Evolutionary conservation across 2,797 vertebrate species (phyloP).

Genomic region (Remorina albescens): DNA sequence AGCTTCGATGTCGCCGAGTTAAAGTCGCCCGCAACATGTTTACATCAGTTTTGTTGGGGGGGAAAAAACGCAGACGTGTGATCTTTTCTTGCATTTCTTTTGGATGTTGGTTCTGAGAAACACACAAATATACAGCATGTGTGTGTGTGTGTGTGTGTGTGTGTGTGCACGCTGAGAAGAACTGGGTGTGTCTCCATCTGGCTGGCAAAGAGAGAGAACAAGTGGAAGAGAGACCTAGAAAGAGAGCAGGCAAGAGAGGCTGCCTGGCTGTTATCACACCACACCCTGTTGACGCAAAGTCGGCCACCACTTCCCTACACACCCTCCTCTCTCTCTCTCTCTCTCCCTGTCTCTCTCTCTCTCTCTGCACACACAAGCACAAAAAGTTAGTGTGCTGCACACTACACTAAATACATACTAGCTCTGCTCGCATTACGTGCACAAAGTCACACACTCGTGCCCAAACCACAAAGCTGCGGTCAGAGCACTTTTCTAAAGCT

Average conservation of each 20-base stretch:
- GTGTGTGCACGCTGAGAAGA: constrained; percentile 44
- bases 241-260: constrained; percentile 49
- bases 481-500: constrained; percentile 40
- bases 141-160: constrained; percentile 24
- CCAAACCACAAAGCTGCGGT: constrained; percentile 39
- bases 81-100: not conserved
- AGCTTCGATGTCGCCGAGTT: not conserved
- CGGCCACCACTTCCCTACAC: constrained; percentile 72
- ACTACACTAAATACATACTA: constrained; percentile 33
- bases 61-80: not conserved
- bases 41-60: not conserved
- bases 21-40: not conserved
- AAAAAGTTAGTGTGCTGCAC: constrained; percentile 17
- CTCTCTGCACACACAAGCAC: constrained; percentile 39
- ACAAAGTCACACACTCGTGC: constrained; percentile 17
- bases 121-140: constrained; percentile 22
- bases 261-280: constrained; percentile 81
- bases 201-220: constrained; percentile 52
- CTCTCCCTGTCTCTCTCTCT: too few species aligned
- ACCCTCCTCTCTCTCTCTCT: constrained; percentile 64
- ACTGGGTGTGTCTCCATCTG: constrained; percentile 80
- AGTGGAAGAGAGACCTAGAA: constrained; percentile 15
- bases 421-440: not conserved
- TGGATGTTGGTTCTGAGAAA: constrained; percentile 2
- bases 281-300: constrained; percentile 83